Evolutionary conservation across 2,113 vertebrate genomes (phyloP), one percentile per base, ranked within the genome.

Genomic region (Ciconia maguari): DNA sequence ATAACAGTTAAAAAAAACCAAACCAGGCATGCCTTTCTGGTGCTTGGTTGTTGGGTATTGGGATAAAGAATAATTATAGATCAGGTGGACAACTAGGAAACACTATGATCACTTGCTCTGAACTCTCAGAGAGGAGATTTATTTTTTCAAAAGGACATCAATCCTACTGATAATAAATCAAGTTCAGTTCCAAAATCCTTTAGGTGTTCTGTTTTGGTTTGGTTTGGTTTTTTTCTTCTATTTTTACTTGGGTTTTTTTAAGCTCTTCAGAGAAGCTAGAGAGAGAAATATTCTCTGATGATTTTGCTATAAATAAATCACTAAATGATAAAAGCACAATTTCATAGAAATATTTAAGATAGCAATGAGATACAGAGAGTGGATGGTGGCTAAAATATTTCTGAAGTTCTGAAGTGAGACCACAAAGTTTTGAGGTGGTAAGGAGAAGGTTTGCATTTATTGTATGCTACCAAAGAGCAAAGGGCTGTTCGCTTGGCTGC

Each of bases 301-400:
- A 64, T 81, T 91, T 83, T 22, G 1, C 2, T 76, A 51, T 46
- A 66, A 90, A 89, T 30, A 80, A 49, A 62, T 49, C 15, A 76
- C 27, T 68, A 60, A 65, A 58, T 7, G 0, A 55, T 22, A 38
- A 74, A 70, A 51, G 2, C 6, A 38, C 1, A 0, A 15, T 88
- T 69, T 72, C 9, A 24, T 16, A 42, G 34, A 74, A 74, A 66
- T 46, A 62, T 15, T 76, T 69, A 42, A 42, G 6, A 48, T 20
- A 64, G 7, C 4, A 21, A 41, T 34, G 17, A 57, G 11, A 38
- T 20, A 30, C 4, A 42, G 15, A 77, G 27, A 62, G 10, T 34
- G 22, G 12, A 60, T 34, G 16, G 8, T 34, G 13, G 7, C 9
- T 79, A 42, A 78, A 82, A 44, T 34, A 30, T 61, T 87, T 69